A percentile compares a stretch with the other conserved stretches of the same genome.
These are phyloP conservation scores for Chelonoidis abingdonii DNA, from an alignment of 2,113 vertebrate species.

Conservation along the genomic window DNA sequence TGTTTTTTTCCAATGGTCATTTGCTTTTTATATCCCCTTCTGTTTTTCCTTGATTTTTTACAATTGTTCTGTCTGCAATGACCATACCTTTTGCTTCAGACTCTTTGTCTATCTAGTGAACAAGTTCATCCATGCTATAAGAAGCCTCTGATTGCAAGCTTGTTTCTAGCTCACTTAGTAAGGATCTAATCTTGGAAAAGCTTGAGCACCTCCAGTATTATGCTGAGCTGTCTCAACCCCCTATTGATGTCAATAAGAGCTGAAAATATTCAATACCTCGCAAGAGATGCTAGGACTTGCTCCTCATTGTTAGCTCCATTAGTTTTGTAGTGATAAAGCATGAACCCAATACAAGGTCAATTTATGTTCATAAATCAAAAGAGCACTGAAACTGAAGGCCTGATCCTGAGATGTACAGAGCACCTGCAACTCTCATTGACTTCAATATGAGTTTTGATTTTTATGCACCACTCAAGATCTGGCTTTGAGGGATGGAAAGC, in stretches of 20 bases:
- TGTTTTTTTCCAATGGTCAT: background rate
- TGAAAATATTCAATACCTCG: background rate
- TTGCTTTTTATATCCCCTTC: background rate
- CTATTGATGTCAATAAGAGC: background rate
- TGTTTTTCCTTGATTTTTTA: background rate
- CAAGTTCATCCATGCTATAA: background rate
- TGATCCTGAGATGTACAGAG: background rate
- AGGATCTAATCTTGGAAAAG: rapidly evolving
- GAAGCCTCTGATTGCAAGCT: background rate
- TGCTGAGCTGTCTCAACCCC: background rate
- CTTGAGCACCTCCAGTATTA: rapidly evolving
- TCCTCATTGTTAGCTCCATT: background rate
- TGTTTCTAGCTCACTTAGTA: background rate
- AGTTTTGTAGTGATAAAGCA: background rate
- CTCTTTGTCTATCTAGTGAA: background rate
- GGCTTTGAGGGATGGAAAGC: background rate
- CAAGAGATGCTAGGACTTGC: background rate
- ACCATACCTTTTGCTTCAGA: background rate
- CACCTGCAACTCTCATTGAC: background rate
- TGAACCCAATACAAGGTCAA: background rate
- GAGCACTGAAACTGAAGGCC: too few relatives aligned
- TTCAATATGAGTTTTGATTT: background rate
- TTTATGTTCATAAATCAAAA: background rate
- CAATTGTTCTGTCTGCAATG: background rate
- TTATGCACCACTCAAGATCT: background rate